Conservation (phyloP, 2,113 vertebrate species). For the Cyprinodon brontotheroides region DNA sequence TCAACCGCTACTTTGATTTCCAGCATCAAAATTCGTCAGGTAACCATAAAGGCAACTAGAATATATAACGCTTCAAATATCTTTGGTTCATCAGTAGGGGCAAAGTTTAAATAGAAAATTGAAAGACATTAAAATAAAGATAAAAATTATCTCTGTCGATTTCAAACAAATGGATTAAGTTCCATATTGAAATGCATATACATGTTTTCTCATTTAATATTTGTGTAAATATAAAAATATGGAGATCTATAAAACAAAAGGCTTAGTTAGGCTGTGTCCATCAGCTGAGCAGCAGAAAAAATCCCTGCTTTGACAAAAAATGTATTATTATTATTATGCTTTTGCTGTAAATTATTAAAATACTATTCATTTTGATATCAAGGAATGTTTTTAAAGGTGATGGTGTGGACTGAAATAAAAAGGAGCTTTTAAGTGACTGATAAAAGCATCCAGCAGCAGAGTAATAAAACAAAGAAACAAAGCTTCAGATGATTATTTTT, state of each 20-base stretch:
- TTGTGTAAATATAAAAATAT: background rate
- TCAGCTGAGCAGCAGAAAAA: conserved; percentile 1
- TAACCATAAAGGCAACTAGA: background rate
- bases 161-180: background rate
- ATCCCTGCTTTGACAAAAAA: background rate
- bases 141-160: background rate
- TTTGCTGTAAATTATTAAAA: background rate
- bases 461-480: background rate
- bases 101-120: background rate
- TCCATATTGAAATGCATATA: background rate
- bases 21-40: conserved; percentile 18
- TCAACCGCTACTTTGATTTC: background rate
- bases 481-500: background rate
- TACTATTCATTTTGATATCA: background rate
- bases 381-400: background rate
- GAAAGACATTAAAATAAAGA: background rate
- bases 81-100: conserved; percentile 16
- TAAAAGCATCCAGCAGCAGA: background rate
- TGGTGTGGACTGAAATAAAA: background rate
- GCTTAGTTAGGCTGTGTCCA: background rate
- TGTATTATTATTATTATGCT: background rate
- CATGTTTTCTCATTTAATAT: background rate
- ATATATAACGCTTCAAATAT: background rate
- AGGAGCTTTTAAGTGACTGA: background rate
- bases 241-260: background rate